Percentiles rank a stretch among this genome's conserved stretches.
Evolutionary conservation across 2,797 vertebrate genomes (phyloP).

Genomic region (Meda fulgida): DNA sequence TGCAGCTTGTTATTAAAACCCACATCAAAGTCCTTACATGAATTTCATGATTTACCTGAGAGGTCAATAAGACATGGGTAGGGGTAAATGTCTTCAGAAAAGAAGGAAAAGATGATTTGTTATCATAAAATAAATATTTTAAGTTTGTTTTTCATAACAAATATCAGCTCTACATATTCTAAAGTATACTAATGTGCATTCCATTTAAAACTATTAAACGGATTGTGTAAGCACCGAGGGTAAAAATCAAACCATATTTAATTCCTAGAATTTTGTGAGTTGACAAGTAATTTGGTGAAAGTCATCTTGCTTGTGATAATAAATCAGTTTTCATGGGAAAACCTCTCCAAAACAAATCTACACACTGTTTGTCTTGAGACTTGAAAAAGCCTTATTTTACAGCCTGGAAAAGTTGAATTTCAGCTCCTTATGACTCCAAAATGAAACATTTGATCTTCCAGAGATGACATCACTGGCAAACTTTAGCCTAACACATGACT

Average conservation of each 20-base stretch:
- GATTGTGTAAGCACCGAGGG: not conserved
- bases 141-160: not conserved
- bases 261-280: not conserved
- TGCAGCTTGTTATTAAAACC: constrained; percentile 42
- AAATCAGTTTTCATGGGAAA: not conserved
- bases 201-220: not conserved
- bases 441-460: not conserved
- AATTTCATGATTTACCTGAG: constrained; percentile 74
- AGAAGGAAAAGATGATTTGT: constrained; percentile 28
- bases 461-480: constrained; percentile 4
- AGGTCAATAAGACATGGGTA: constrained; percentile 83
- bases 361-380: not conserved
- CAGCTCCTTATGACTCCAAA: not conserved
- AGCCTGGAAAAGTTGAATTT: not conserved
- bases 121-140: not conserved
- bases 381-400: not conserved
- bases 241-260: constrained; percentile 1
- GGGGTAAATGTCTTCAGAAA: constrained; percentile 79
- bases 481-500: constrained; percentile 17
- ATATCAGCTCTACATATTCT: not conserved
- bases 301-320: not conserved
- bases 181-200: not conserved
- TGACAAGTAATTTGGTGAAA: not conserved
- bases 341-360: not conserved
- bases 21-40: constrained; percentile 2